Evolutionary conservation across 2,797 vertebrate species (phyloP).

Genomic region (Tenualosa ilisha): DNA sequence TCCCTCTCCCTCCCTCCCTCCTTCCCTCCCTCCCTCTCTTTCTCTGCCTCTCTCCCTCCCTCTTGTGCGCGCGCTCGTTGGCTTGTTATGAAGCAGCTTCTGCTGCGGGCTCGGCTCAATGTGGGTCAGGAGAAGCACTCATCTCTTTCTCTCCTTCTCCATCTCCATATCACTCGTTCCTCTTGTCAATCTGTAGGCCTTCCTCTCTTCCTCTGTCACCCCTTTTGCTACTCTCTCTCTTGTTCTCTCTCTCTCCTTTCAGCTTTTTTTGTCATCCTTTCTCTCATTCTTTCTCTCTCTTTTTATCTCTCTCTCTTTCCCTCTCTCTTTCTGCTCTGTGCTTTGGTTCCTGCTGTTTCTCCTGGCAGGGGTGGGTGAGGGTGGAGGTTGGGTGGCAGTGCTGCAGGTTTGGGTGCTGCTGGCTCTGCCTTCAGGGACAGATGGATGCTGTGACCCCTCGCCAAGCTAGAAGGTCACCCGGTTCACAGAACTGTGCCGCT

Average conservation of each 20-base stretch:
- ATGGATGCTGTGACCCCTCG: slow-evolving; percentile 18
- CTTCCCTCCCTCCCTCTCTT: background rate
- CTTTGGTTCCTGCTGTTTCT: background rate
- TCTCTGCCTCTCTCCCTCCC: background rate
- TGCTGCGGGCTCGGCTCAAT: slow-evolving; percentile 76
- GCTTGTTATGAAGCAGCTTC: slow-evolving; percentile 50
- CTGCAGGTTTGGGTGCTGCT: slow-evolving; percentile 10
- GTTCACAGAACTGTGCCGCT: background rate
- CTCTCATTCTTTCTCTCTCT: slow-evolving; percentile 6
- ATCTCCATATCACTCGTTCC: slow-evolving; percentile 35
- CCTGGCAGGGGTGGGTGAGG: background rate
- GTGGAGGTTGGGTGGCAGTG: background rate
- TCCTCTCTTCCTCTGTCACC: background rate
- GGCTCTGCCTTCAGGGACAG: background rate
- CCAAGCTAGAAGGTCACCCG: background rate
- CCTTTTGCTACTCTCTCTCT: slow-evolving; percentile 7
- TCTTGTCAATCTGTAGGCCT: background rate
- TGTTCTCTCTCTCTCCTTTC: slow-evolving; percentile 36
- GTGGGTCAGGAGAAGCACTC: slow-evolving; percentile 77
- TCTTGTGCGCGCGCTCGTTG: slow-evolving; percentile 27
- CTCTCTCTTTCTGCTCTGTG: background rate
- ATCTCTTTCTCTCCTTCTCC: slow-evolving; percentile 48
- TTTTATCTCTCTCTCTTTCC: background rate
- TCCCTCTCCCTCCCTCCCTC: background rate
- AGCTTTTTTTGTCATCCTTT: slow-evolving; percentile 30